Evolutionary conservation across 1,140 invertebrate genomes (phyloP), one percentile per base, ranked within the genome.

Genomic region (Sitophilus oryzae): DNA sequence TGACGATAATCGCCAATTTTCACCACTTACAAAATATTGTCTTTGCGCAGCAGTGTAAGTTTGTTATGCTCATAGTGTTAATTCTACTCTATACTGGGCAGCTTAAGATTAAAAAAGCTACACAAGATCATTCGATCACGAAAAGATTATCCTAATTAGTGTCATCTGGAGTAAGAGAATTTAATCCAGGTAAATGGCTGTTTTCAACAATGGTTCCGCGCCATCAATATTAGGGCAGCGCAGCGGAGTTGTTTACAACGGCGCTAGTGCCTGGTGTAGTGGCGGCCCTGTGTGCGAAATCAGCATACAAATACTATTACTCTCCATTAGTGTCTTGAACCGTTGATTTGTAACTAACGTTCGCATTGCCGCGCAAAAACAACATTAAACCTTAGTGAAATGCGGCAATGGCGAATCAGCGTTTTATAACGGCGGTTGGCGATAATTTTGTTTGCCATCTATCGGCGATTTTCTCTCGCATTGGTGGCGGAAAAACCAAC

Each of bases 221-320:
- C 42, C 59, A 58, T 61, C 61, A 63, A 63, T 63, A 63, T 55
- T 58, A 58, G 59, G 43, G 34, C 41, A 54, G 40, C 35, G 53
- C n/a, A n/a, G n/a, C n/a, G n/a, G n/a, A 59, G 47, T 64, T 64
- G 60, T 64, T 64, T 64, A 64, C 59, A 57, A 47, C 51, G 38
- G 30, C 37, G 51, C 49, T 59, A 61, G 62, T 56, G 59, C 47
- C 55, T 52, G 47, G 52, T 64, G 55, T 64, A 61, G 59, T 61
- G 60, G 62, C 48, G 59, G 56, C 55, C 52, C 58, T 58, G 60
- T 60, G 60, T 64, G 62, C 58, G 53, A 61, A 66, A 66, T 66
- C 63, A 66, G 65, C 65, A 66, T 66, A 66, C 65, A 59, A 66
- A 66, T 63, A 60, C 65, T 64, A 66, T 66, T 64, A 64, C 50